phyloP scores from a whole-genome alignment of 2,888 invertebrate genomes.

The Pilophorus perplexus region DNA sequence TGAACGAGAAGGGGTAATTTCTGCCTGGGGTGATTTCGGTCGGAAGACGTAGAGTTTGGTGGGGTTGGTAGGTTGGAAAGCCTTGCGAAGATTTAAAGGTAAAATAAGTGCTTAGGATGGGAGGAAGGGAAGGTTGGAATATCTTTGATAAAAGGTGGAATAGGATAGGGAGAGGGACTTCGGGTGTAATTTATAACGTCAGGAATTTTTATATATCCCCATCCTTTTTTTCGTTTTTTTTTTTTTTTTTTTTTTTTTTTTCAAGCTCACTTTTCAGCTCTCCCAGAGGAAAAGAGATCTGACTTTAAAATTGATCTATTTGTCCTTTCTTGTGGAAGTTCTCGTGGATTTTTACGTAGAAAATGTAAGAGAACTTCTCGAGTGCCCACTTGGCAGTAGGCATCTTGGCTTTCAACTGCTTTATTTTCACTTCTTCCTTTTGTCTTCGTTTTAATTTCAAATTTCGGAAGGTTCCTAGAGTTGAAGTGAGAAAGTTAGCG shows the following conservation, averaged over 20 bases:
- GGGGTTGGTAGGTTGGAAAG: slow-evolving; percentile 14
- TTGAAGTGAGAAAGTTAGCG: slow-evolving; percentile 10
- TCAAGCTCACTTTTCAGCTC: slow-evolving; percentile 12
- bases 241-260: slow-evolving; percentile 8
- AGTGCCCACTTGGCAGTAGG: slow-evolving; percentile 1
- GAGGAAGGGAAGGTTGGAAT: slow-evolving; percentile 21
- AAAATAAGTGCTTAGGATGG: slow-evolving; percentile 29
- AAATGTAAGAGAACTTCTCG: background rate
- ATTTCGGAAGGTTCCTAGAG: background rate
- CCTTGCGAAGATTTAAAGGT: slow-evolving; percentile 30
- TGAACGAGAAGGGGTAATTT: slow-evolving; percentile 25
- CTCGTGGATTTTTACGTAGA: background rate
- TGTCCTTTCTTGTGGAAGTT: slow-evolving; percentile 16
- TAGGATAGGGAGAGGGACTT: slow-evolving; percentile 1
- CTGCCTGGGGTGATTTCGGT: slow-evolving; percentile 30
- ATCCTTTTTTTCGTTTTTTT: background rate
- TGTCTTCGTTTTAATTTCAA: slow-evolving; percentile 25
- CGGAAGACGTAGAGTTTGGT: slow-evolving; percentile 22
- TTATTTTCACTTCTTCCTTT: slow-evolving; percentile 2
- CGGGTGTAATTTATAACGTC: slow-evolving; percentile 31
- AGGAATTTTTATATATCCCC: slow-evolving; percentile 30
- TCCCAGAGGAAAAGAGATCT: background rate
- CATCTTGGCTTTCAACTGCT: slow-evolving; percentile 10
- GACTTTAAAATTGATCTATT: slow-evolving; percentile 35
- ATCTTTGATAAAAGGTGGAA: slow-evolving; percentile 32